Base-by-base conservation (phyloP, 2,797 vertebrate genomes). In the Cyprinella venusta region DNA sequence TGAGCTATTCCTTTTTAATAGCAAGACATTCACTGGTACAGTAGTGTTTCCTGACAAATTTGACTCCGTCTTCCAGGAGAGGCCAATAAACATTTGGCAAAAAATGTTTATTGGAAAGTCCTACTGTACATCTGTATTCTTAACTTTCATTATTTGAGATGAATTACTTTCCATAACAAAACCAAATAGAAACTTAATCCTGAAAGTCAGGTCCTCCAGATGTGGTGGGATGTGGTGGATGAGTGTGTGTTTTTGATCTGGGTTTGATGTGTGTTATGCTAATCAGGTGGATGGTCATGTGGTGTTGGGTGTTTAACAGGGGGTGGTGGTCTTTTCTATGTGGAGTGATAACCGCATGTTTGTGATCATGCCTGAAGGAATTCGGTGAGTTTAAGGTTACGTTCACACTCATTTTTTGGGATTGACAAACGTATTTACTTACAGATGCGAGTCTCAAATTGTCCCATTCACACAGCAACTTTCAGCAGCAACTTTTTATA, bases 311-410 rank as follows among this genome's bases (percentile, higher is more conserved):
- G 50, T 74, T 74, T 74, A 54, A 74, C 6, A 7, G 71, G 56
- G 52, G 56, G 38, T 48, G 59, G 38, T 77, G 75, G 67, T 69
- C 21, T n/a, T 69, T 40, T 69, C 3, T 45, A 30, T 79, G 63
- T 67, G 76, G 19, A 61, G 16, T 21, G 50, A 70, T 42, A 85
- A 75, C 54, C 0, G 65, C 79, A 79, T 87, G 86, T 82, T 74
- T 79, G 77, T 81, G 77, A 83, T 83, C 72, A 83, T 67, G n/a
- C 72, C 71, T 40, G 71, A 24, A 70, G 65, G n/a, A 74, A 78
- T 77, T 63, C 15, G 33, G 80, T 74, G 61, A 54, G 64, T 79
- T 63, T 16, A 63, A 30, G 61, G 26, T 2, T 8, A 30, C 6
- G 24, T 63, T 30, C 61, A 63, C 61, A 30, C 26, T 63, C 26